Evolutionary conservation across 2,888 invertebrate genomes (phyloP), one percentile per base, ranked within the genome.

Genomic region (Yponomeuta cagnagella): DNA sequence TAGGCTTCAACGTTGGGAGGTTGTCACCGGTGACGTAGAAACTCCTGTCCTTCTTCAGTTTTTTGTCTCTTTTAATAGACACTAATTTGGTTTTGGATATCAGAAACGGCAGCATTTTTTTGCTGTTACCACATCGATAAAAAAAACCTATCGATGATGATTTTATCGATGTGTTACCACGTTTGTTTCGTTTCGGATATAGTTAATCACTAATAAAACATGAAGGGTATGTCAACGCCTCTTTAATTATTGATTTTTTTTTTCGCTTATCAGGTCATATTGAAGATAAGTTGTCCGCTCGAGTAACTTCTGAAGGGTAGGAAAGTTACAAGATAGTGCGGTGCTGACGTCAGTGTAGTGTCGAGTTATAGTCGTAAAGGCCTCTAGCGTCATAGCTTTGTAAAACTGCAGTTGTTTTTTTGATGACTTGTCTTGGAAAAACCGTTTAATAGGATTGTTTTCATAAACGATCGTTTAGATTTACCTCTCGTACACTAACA

Each of bases 51-150:
- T 75, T 84, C 9, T 80, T 77, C 72, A 80, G 83, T 12, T 77
- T 73, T 52, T 76, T 86, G 9, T 84, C 83, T 72, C 80, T 86
- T 72, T 79, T 86, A 30, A 80, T 76, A 63, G 88, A 82, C 33
- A 89, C 71, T 1, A 89, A 75, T 77, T 88, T 89, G 0, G 89
- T 85, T 77, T 90, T 88, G 0, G 90, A 89, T 77, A 90, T 83
- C 52, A 90, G 73, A 77, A 89, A 84, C n/a, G 90, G 91, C 68
- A 90, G 76, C 89, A 90, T 88, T 33, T 75, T 76, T 76, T 77
- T 74, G 77, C 77, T 77, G 37, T 71, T 74, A 76, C 73, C 43
- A 73, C 74, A n/a, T n/a, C n/a, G n/a, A n/a, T n/a, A n/a, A n/a
- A n/a, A n/a, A n/a, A n/a, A n/a, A n/a, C n/a, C n/a, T n/a, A n/a